A percentile compares a stretch with the other conserved stretches of the same genome.
Conservation (phyloP, 2,113 vertebrate species). For the Ursus arctos region DNA sequence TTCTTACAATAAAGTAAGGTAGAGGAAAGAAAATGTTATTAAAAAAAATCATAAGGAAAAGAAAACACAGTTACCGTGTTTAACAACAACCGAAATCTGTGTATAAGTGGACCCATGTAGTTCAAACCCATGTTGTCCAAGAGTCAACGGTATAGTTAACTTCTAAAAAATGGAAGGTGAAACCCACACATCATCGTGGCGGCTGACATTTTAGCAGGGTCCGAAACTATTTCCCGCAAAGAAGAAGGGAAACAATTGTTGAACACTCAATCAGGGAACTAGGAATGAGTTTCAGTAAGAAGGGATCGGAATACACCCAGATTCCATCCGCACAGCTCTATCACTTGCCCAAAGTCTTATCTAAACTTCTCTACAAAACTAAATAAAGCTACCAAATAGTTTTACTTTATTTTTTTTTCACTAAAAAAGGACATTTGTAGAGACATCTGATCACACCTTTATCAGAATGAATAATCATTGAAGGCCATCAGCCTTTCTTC, state of each 20-base stretch:
- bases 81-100: neutral
- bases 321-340: neutral
- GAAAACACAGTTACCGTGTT: neutral
- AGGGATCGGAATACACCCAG: too few species aligned
- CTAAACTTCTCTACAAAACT: neutral
- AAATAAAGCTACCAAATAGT: neutral
- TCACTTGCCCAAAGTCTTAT: neutral
- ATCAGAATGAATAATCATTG: neutral
- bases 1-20: neutral
- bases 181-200: neutral
- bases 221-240: neutral
- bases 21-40: neutral
- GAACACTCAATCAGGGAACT: neutral
- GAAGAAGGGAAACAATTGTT: neutral
- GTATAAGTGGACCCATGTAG: neutral
- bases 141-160: neutral
- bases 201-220: neutral
- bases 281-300: neutral
- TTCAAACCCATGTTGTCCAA: neutral
- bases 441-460: neutral
- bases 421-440: neutral
- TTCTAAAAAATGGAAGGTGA: neutral
- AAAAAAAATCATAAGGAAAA: neutral
- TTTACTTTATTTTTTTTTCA: neutral
- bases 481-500: neutral